phyloP scores from a whole-genome alignment of 2,888 invertebrate genomes.

The Globia sparganii region DNA sequence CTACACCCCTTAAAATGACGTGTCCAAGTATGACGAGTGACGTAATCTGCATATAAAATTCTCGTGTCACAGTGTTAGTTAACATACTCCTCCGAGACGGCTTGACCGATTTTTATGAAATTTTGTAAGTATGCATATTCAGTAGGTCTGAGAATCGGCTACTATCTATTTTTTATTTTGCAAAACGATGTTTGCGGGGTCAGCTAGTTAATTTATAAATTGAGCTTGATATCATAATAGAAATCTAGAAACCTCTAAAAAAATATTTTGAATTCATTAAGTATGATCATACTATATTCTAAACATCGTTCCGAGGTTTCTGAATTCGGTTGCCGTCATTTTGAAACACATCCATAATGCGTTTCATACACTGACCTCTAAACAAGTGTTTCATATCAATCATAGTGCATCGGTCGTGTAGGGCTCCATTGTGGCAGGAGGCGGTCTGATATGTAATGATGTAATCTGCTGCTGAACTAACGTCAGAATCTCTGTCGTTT shows the following conservation, averaged over 20 bases:
- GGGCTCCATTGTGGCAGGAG: slow-evolving; percentile 79
- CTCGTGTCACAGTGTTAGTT: too few relatives aligned
- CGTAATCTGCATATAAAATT: too few relatives aligned
- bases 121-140: too few relatives aligned
- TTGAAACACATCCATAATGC: slow-evolving; percentile 86
- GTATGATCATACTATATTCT: slow-evolving; percentile 89
- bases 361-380: too few relatives aligned
- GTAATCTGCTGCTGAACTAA: slow-evolving; percentile 68
- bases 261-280: slow-evolving; percentile 92
- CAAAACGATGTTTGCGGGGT: too few relatives aligned
- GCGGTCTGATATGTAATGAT: slow-evolving; percentile 72
- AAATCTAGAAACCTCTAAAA: slow-evolving; percentile 88
- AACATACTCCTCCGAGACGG: too few relatives aligned
- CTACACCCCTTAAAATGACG: not conserved
- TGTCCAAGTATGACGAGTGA: not conserved
- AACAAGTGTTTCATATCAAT: slow-evolving; percentile 84
- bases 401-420: slow-evolving; percentile 85
- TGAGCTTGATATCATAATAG: not conserved
- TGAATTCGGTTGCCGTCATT: slow-evolving; percentile 83
- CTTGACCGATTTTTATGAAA: too few relatives aligned
- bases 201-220: too few relatives aligned
- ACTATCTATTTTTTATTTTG: too few relatives aligned
- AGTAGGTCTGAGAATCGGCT: too few relatives aligned
- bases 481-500: slow-evolving; percentile 82
- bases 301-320: slow-evolving; percentile 82